Evolutionary conservation across 2,113 vertebrate species (phyloP), one percentile per base, ranked within the genome.

Genomic region (Macquaria australasica): DNA sequence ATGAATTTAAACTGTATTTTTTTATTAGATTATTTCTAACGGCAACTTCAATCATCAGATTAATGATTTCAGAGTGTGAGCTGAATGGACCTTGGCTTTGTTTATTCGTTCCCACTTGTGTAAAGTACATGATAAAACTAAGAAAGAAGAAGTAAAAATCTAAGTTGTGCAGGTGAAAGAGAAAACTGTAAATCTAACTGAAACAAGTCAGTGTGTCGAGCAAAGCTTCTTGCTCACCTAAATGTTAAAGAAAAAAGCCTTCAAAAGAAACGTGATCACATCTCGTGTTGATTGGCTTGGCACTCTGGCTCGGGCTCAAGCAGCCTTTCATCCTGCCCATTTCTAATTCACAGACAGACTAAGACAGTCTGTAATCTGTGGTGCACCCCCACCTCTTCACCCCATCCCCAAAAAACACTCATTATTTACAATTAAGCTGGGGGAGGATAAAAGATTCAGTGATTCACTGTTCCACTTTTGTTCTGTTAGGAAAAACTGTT

Each of bases 401-500:
- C 83, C 70, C 53, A 43, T 28, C 69, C 68, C 63, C 50, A 68
- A 77, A 70, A 90, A 87, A 90, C 91, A 85, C 84, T 94, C 92
- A 89, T 95, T 94, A 94, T 93, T 91, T 88, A 89, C 91, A 90
- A 93, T 95, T 93, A 92, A 63, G 85, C 67, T 34, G 69, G 55
- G 64, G 73, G 84, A 84, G 88, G 81, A 91, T 89, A 88, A 91
- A 89, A 90, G 78, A 72, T 62, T 3, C 23, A 41, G 5, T 73
- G 83, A 83, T 71, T 78, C 63, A 12, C 83, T 76, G 85, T 37
- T 84, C 88, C 75, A 86, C 81, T 89, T 88, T 62, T 77, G 72
- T 70, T 69, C 56, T 76, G 51, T 51, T 8, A 50, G 66, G 81
- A 83, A 80, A 90, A 71, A 64, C 43, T 18, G 58, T 55, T 82